Percentiles rank a stretch among this genome's conserved stretches.
phyloP scores from a whole-genome alignment of 2,797 vertebrate species.

The Pangasius sanitwongsei region DNA sequence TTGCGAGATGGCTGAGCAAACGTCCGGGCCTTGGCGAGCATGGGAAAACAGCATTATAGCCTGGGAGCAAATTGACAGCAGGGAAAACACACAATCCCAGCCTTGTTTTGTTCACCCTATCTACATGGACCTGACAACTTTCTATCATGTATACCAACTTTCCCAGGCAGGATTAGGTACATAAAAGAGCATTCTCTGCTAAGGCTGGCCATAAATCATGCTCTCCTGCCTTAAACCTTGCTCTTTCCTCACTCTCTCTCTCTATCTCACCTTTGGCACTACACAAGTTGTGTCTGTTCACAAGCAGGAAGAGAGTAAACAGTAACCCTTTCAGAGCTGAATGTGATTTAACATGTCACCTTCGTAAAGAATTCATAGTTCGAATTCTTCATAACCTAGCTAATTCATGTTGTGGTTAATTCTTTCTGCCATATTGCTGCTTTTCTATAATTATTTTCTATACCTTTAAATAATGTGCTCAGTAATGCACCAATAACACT shows the following conservation, averaged over 20 bases:
- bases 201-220: constrained; percentile 63
- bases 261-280: constrained; percentile 47
- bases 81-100: constrained; percentile 66
- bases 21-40: constrained; percentile 63
- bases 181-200: constrained; percentile 60
- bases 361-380: not conserved
- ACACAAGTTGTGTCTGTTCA: constrained; percentile 65
- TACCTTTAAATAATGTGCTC: not conserved
- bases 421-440: not conserved
- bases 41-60: constrained; percentile 73
- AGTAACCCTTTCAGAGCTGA: constrained; percentile 64
- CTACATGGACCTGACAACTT: constrained; percentile 68
- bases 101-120: constrained; percentile 65
- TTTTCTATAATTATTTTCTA: not conserved
- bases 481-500: not conserved
- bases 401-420: not conserved
- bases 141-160: constrained; percentile 69
- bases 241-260: constrained; percentile 51
- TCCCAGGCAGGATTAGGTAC: constrained; percentile 68
- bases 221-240: constrained; percentile 48
- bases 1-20: constrained; percentile 71
- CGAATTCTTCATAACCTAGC: not conserved
- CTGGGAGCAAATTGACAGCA: constrained; percentile 61
- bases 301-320: constrained; percentile 66
- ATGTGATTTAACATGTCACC: not conserved